Evolutionary conservation across 2,113 vertebrate species (phyloP).

Genomic region (Chunga burmeisteri): DNA sequence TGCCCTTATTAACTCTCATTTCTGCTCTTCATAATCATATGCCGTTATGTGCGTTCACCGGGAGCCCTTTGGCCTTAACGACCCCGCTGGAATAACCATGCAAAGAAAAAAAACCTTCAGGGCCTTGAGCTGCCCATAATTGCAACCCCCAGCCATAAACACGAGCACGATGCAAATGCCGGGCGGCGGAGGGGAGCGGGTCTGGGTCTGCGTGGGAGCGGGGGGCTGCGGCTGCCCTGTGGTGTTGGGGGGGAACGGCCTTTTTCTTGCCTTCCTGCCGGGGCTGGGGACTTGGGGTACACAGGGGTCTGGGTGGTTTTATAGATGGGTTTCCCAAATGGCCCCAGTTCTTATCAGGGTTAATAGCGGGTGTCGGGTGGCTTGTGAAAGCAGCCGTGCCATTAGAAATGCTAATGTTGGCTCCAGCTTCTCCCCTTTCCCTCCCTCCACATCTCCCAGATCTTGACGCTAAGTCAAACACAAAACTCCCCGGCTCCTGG

Average conservation of each 20-base stretch:
- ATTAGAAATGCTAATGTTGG: conserved; percentile 4
- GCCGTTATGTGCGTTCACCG: not conserved
- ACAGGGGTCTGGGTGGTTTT: not conserved
- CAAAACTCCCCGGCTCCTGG: not conserved
- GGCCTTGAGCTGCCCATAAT: not conserved
- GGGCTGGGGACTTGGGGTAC: not conserved
- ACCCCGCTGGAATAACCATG: not conserved
- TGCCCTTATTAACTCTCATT: not conserved
- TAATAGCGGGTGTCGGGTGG: not conserved
- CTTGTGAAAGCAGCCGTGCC: not conserved
- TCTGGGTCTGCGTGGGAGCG: not conserved
- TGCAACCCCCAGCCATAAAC: not conserved
- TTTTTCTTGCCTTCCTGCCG: not conserved
- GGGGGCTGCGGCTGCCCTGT: not conserved
- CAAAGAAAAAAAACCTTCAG: not conserved
- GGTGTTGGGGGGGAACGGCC: rapidly evolving
- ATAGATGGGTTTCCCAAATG: not conserved
- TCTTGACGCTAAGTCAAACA: not conserved
- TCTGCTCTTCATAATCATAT: not conserved
- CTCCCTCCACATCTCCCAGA: not conserved
- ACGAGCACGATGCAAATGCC: not conserved
- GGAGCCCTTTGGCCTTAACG: not conserved
- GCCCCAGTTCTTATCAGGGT: not conserved
- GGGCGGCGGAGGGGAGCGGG: rapidly evolving
- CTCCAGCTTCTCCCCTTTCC: not conserved